Base-by-base conservation (phyloP, 2,113 vertebrate genomes). In the Prinia subflava region DNA sequence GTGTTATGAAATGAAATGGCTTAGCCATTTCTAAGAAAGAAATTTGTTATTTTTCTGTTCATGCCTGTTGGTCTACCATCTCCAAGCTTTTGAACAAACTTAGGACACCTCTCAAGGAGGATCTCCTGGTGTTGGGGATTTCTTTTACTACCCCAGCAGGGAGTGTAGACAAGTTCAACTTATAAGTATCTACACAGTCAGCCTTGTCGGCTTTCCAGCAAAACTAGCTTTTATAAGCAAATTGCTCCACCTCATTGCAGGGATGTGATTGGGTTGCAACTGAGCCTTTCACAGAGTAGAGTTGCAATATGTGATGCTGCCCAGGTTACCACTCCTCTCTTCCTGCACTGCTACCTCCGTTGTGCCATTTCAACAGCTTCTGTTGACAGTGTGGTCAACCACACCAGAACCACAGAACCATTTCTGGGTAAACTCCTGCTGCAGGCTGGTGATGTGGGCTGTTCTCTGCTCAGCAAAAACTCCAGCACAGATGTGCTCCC, bases 401-500 rank as follows among this genome's bases (percentile, higher is more conserved):
- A 20, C 83, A 63, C 15, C 0, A 2, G 78, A 87, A 83, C 16
- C 1, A 2, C 0, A 2, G 78, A 87, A 83, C 16, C 1, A 2
- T 7, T 76, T 25, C 52, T 71, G 44, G 35, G 75, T 35, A 50
- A 79, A 60, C 39, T 39, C 75, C 78, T 75, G 82, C 82, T 83
- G 83, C 62, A 47, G 33, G 27, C 39, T 31, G 27, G 4, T 23
- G 35, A 1, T 60, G 41, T n/a, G n/a, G 46, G 49, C 20, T 60
- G 39, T 2, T 59, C 70, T 69, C 30, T 20, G 55, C 49, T 31
- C 25, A 57, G 42, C 21, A 39, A 37, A 62, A 81, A 23, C 27
- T 31, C 16, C 8, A 69, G 37, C 41, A 69, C 31, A 60, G 70
- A 47, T 2, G 2, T 56, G 31, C 18, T 89, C 33, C 41, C 22